A percentile compares a stretch with the other conserved stretches of the same genome.
phyloP scores from a whole-genome alignment of 1,140 invertebrate genomes.

The Drosophila seguyi region DNA sequence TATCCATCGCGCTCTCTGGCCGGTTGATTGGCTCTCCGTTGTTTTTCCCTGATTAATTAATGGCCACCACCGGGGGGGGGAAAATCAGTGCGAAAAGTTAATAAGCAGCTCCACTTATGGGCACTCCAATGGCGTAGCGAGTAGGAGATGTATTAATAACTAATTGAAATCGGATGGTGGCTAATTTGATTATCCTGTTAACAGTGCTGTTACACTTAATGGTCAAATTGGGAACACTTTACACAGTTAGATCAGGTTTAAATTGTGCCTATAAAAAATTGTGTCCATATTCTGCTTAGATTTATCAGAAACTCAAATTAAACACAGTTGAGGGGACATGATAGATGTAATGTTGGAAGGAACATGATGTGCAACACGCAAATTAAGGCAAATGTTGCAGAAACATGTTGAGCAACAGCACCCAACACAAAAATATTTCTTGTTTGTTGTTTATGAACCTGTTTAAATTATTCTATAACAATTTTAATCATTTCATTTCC shows the following conservation, averaged over 20 bases:
- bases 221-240: neutral
- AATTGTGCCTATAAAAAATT: too few relatives aligned
- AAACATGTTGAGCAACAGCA: neutral
- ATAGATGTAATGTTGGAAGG: neutral
- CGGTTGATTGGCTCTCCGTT: slow-evolving; percentile 34
- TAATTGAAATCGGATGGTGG: neutral
- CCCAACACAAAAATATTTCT: neutral
- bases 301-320: neutral
- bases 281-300: too few relatives aligned
- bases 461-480: neutral
- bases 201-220: neutral
- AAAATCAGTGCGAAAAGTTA: slow-evolving; percentile 27
- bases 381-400: neutral
- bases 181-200: slow-evolving; percentile 2
- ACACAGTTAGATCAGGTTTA: neutral
- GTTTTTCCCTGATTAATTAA: slow-evolving; percentile 35
- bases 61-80: neutral
- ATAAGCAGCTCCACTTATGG: slow-evolving; percentile 16
- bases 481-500: neutral
- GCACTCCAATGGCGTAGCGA: neutral
- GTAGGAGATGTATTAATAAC: neutral
- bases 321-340: neutral
- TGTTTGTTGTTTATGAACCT: neutral
- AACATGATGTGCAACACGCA: neutral
- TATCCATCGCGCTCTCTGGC: slow-evolving; percentile 21